Base-by-base conservation (phyloP, 2,797 vertebrate species). In the Mus spretus region DNA sequence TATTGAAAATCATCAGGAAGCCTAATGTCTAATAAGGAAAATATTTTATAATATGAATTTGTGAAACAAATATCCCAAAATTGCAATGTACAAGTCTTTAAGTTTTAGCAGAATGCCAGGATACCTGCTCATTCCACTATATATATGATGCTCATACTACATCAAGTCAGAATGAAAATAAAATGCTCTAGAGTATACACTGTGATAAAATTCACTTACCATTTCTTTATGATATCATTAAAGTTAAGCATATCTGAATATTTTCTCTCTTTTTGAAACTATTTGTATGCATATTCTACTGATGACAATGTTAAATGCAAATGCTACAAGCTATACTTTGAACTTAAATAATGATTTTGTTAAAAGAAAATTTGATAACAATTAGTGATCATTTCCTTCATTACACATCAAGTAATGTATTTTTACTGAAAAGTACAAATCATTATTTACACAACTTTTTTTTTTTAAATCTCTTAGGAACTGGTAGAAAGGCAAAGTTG, bases 1-100 rank as follows among this genome's bases (percentile, higher is more conserved):
- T 22, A 28, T 59, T 89, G 50, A 63, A 93, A 96, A 95, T 1
- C 1, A 55, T 70, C 87, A 28, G 13, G 55, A 96, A 94, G 95
- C 1, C 19, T 85, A 88, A 40, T 0, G 17, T 22, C 22, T 63
- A 96, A 75, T 11, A 94, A 40, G 92, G 70, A 89, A 92, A 96
- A 89, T 72, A 82, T 31, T 78, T 28, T 74, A 2, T 40, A 88
- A 83, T 4, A 50, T 34, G 19, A 95, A 8, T 1, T 55, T 15
- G 37, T 13, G 74, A 61, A 78, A 53, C 14, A 83, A 85, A 82
- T 91, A 20, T 24, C 14, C 13, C 83, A 74, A 55, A 0, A 26
- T 63, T 93, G 37, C 3, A 81, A 12, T 77, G 78, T 14, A 2
- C 11, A 37, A 13, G 8, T 8, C 4, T 93, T 24, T 53, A 57